Evolutionary conservation across 2,888 invertebrate species (phyloP).

Genomic region (Hedychridium roseum): DNA sequence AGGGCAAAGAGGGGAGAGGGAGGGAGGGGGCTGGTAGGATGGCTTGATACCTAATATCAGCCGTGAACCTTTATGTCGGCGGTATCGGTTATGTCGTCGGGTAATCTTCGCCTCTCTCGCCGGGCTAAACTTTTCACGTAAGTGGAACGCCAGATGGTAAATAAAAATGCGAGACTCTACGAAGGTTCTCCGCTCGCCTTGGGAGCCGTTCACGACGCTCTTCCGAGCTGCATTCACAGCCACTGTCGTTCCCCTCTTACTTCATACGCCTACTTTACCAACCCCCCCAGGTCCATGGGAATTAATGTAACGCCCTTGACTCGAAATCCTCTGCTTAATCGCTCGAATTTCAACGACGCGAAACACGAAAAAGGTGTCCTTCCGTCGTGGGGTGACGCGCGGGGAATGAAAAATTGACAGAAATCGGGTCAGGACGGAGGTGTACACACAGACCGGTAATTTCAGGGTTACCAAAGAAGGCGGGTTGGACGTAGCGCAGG

Average conservation of each 20-base stretch:
- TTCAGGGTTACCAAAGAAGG: constrained; percentile 29
- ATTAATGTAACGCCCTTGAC: background rate
- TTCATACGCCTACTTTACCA: constrained; percentile 11
- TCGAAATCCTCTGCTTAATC: background rate
- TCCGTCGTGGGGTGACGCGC: background rate
- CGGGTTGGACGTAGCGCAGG: constrained; percentile 21
- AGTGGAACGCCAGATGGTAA: constrained; percentile 38
- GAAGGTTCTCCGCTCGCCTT: constrained; percentile 26
- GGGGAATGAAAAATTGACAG: no score
- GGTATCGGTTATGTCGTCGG: constrained; percentile 37
- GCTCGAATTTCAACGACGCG: background rate
- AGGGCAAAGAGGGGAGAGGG: constrained; percentile 21
- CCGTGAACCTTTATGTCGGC: constrained; percentile 37
- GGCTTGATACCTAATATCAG: constrained; percentile 49
- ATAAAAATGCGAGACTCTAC: constrained; percentile 36
- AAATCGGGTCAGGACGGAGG: constrained; percentile 13
- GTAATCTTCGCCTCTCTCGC: constrained; percentile 37
- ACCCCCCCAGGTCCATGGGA: background rate
- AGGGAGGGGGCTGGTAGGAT: no score
- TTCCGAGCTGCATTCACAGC: constrained; percentile 10
- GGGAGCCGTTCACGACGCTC: constrained; percentile 41
- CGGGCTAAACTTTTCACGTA: constrained; percentile 45
- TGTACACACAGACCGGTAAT: constrained; percentile 17
- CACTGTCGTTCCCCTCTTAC: constrained; percentile 9
- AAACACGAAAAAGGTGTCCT: background rate